Conservation (phyloP, 2,113 vertebrate genomes). For the Phaethon lepturus region DNA sequence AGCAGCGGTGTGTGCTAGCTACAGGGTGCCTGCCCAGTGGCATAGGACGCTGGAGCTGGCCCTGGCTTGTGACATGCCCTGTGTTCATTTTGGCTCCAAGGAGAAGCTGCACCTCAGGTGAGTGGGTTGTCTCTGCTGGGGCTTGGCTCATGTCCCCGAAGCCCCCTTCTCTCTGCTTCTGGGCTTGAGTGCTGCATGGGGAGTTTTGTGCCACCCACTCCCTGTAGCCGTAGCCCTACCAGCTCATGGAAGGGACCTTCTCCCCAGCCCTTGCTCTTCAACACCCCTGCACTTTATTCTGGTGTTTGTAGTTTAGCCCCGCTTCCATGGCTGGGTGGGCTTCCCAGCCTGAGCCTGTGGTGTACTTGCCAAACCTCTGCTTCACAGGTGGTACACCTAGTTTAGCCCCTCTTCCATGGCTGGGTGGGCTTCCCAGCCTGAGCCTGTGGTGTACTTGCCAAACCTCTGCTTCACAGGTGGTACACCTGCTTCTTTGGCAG, state of each 20-base stretch:
- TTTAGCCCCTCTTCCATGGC: background rate
- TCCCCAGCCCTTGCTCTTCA: background rate
- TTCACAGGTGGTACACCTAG: constrained; percentile 85
- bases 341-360: accelerated
- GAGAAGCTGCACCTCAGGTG: constrained; percentile 87
- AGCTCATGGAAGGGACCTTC: background rate
- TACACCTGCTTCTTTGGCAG: constrained; percentile 91
- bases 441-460: accelerated
- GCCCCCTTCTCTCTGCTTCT: background rate
- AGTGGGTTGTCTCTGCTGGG: background rate
- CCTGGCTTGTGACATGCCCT: constrained; percentile 94
- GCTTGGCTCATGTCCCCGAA: accelerated
- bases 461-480: constrained; percentile 75
- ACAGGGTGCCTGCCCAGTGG: constrained; percentile 75
- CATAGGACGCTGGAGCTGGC: constrained; percentile 84
- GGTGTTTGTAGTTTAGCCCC: background rate
- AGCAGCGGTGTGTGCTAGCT: constrained; percentile 84
- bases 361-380: background rate
- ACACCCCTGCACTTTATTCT: accelerated
- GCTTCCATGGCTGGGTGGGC: accelerated
- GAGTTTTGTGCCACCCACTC: background rate
- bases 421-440: accelerated
- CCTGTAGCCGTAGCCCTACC: accelerated
- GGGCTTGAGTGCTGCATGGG: accelerated
- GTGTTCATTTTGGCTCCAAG: constrained; percentile 86